Evolutionary conservation across 1,140 invertebrate genomes (phyloP).

Genomic region (Drosophila guanche): DNA sequence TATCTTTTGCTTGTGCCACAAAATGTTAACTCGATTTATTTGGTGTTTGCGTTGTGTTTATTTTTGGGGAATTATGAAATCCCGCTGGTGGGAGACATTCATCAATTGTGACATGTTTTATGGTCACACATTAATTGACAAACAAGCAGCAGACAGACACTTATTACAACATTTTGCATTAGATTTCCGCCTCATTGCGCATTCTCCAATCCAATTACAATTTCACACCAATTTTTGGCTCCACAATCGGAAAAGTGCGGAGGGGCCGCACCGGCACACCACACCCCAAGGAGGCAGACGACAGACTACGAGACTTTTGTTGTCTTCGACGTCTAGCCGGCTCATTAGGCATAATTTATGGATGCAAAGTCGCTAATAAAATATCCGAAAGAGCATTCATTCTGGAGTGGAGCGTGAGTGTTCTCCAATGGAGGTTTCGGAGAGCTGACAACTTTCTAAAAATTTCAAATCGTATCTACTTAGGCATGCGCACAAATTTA

Average conservation of each 20-base stretch:
- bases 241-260: conserved; percentile 9
- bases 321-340: conserved; percentile 52
- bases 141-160: conserved; percentile 36
- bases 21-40: conserved; percentile 30
- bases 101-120: conserved; percentile 56
- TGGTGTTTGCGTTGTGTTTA: not conserved
- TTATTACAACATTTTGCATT: conserved; percentile 64
- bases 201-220: conserved; percentile 75
- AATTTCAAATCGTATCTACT: conserved; percentile 76
- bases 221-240: conserved; percentile 49
- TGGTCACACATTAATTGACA: conserved; percentile 57
- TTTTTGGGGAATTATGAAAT: conserved; percentile 38
- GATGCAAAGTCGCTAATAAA: conserved; percentile 65
- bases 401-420: conserved; percentile 14
- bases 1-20: not conserved
- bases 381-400: conserved; percentile 37
- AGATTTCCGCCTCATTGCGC: conserved; percentile 65
- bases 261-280: conserved; percentile 3
- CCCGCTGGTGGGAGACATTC: conserved; percentile 16
- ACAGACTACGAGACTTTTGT: conserved; percentile 24
- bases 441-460: conserved; percentile 66
- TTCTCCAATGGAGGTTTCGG: conserved; percentile 3
- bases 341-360: conserved; percentile 80
- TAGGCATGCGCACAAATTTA: conserved; percentile 80
- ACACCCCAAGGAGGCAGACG: conserved; percentile 12